Evolutionary conservation across 2,888 invertebrate species (phyloP).

Genomic region (Xylocampa areola): DNA sequence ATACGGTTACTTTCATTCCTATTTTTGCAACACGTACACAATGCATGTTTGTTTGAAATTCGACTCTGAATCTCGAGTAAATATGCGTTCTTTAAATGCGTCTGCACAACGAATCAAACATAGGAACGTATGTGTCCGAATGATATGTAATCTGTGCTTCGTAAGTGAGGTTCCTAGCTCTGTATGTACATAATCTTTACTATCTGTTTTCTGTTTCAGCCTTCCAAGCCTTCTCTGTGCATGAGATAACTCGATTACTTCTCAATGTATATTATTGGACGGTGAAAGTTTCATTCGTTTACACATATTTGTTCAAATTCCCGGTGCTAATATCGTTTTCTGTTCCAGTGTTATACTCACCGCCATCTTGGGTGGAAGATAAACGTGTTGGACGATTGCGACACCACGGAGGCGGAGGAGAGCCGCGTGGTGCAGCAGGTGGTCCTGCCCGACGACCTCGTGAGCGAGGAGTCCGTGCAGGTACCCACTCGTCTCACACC

Average conservation of each 20-base stretch:
- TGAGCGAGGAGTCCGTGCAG: constrained; percentile 90
- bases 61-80: background rate
- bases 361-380: constrained; percentile 99
- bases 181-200: constrained; percentile 82
- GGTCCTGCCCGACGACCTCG: constrained; percentile 76
- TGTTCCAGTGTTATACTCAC: constrained; percentile 96
- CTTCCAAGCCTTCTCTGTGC: constrained; percentile 87
- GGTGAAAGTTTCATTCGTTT: constrained; percentile 69
- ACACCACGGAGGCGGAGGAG: constrained; percentile 89
- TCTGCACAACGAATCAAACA: background rate
- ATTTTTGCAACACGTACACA: background rate
- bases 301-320: constrained; percentile 5
- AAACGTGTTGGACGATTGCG: constrained; percentile 95
- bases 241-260: constrained; percentile 79
- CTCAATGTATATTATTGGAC: constrained; percentile 65
- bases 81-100: background rate
- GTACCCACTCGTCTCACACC: constrained; percentile 91
- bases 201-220: constrained; percentile 89
- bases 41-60: background rate
- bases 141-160: constrained; percentile 5
- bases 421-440: constrained; percentile 84
- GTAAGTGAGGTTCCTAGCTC: constrained; percentile 23
- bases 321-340: constrained; percentile 32
- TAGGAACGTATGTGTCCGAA: background rate
- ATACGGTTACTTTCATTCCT: constrained; percentile 7